phyloP scores from a whole-genome alignment of 2,113 vertebrate species.

The Catagonus wagneri region DNA sequence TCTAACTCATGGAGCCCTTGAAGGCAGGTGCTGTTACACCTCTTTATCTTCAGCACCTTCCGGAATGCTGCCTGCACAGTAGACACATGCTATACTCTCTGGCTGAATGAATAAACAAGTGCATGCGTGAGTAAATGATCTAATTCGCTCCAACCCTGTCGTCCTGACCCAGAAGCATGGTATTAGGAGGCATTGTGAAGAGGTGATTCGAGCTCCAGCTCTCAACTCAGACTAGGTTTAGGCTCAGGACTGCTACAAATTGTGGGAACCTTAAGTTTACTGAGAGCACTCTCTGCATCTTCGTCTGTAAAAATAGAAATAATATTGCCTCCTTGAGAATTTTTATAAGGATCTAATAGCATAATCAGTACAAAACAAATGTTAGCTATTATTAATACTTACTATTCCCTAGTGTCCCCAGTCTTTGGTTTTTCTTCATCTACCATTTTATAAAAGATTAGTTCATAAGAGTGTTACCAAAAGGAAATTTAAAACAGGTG shows the following conservation, averaged over 20 bases:
- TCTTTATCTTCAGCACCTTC: background rate
- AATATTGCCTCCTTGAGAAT: background rate
- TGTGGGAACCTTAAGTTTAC: background rate
- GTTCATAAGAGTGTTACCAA: background rate
- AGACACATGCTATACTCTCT: background rate
- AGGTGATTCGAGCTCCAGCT: background rate
- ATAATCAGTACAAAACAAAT: background rate
- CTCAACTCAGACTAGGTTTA: background rate
- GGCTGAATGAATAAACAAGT: background rate
- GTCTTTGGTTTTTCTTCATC: background rate
- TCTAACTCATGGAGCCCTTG: background rate
- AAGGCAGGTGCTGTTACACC: accelerated
- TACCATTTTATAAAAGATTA: background rate
- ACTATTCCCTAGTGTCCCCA: background rate
- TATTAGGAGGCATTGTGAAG: background rate
- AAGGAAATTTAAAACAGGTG: constrained; percentile 4
- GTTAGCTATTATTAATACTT: background rate
- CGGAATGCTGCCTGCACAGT: background rate
- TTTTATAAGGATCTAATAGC: background rate
- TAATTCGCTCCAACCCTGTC: background rate
- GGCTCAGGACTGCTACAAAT: background rate
- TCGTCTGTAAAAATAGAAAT: background rate
- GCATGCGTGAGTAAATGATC: background rate
- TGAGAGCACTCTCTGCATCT: background rate
- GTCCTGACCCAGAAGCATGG: background rate